Base-by-base conservation (phyloP, 64 coral and sea anemone species). In the Pachyseris speciosa region DNA sequence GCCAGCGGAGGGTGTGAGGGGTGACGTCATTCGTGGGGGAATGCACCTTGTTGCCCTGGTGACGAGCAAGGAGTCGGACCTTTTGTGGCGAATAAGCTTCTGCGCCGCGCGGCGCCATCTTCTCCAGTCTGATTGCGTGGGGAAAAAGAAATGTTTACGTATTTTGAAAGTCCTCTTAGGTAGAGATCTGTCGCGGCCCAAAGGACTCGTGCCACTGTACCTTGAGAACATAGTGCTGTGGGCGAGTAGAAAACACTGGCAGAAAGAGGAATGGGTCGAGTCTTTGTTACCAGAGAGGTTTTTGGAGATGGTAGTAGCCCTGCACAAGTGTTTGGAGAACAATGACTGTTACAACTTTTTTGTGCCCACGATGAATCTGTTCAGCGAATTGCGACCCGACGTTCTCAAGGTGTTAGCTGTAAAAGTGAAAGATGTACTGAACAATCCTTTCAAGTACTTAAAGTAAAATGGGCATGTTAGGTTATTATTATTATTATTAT, bases 161-260 rank as follows among this genome's bases (percentile, higher is more conserved):
- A 67, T 96, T 24, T 48, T 96, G 33, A 93, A 96, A 79, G 95
- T 90, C 10, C 87, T 96, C 20, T 72, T 79, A 32, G 84, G 86
- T 28, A 93, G 48, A 69, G 90, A 96, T 20, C 37, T 96, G 20
- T 71, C 86, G 20, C 67, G 86, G 19, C 76, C 95, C 63, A 96
- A 88, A 58, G 86, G 44, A 31, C 78, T 96, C 1, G 20, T 85
- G 20, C 95, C 90, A 16, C 50, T 57, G 7, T 74, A 93, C 78
- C 51, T 96, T 78, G 95, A 96, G 42, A 93, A 96, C 43, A 86
- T 93, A 7, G 40, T 90, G n/a, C 31, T 96, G 64, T 88, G 89
- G 63, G 78, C 86, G 12, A 86, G 86, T 42, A 78, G 45, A 63
- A 92, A 71, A 27, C 79, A 86, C 47, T 80, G 90, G 58, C n/a